phyloP scores from a whole-genome alignment of 2,888 invertebrate species.

The Eumerus sabulonum region DNA sequence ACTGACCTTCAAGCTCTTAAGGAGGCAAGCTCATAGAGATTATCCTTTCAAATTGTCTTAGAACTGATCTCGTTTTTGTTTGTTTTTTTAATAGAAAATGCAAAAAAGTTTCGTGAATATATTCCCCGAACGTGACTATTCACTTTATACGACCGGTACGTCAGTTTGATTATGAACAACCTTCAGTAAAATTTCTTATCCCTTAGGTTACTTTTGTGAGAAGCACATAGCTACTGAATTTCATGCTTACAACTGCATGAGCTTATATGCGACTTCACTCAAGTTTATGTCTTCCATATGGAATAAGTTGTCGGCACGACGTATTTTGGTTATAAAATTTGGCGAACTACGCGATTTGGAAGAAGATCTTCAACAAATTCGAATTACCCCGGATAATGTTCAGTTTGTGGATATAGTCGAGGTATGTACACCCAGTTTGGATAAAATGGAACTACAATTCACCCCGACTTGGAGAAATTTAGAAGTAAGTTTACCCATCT shows the following conservation, averaged over 20 bases:
- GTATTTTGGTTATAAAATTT: constrained; percentile 73
- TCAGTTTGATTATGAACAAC: not conserved
- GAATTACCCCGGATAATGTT: constrained; percentile 73
- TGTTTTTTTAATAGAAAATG: constrained; percentile 64
- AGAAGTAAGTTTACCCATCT: constrained; percentile 67
- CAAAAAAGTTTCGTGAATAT: constrained; percentile 74
- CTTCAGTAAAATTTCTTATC: too few relatives aligned
- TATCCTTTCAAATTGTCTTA: too few relatives aligned
- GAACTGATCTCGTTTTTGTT: not conserved
- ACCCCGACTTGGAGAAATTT: constrained; percentile 75
- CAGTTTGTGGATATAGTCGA: constrained; percentile 75
- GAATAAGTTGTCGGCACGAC: constrained; percentile 75
- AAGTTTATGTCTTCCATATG: constrained; percentile 74
- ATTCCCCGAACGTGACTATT: constrained; percentile 75
- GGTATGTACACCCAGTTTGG: constrained; percentile 71
- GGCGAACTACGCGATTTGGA: constrained; percentile 70
- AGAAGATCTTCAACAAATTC: constrained; percentile 70
- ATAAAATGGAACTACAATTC: constrained; percentile 72
- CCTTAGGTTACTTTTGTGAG: constrained; percentile 72
- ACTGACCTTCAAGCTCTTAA: constrained; percentile 51
- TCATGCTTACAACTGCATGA: constrained; percentile 75
- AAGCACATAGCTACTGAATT: constrained; percentile 74
- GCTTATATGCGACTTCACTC: constrained; percentile 72
- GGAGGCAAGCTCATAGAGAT: too few relatives aligned
- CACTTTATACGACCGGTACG: constrained; percentile 74